Evolutionary conservation across 2,113 vertebrate species (phyloP).

Genomic region (Puffinus mauretanicus): DNA sequence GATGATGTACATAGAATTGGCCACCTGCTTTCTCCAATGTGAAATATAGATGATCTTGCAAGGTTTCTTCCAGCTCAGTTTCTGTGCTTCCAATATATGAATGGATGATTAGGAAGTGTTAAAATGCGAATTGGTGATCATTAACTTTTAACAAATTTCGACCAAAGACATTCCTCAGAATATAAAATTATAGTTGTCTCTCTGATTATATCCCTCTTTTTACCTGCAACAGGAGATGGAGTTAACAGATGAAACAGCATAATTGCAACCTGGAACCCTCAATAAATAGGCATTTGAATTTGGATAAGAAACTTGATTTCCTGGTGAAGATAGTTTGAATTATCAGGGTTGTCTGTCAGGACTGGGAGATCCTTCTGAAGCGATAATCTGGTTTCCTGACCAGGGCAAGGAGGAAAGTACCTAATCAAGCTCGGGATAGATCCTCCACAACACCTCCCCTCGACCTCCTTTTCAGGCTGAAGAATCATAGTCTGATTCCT

Average conservation of each 20-base stretch:
- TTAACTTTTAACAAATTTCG: neutral
- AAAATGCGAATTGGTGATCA: neutral
- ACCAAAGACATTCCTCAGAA: neutral
- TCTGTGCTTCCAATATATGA: neutral
- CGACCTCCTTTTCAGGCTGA: neutral
- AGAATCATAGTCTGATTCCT: neutral
- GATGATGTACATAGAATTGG: neutral
- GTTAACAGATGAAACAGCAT: neutral
- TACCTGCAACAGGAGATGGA: neutral
- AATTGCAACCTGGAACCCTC: neutral
- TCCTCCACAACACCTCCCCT: neutral
- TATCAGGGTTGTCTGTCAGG: neutral
- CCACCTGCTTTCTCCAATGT: neutral
- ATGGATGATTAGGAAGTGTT: neutral
- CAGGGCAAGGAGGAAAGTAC: neutral
- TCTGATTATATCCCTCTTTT: neutral
- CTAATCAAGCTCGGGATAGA: neutral
- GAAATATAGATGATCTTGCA: neutral
- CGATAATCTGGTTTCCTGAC: neutral
- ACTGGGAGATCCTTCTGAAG: neutral
- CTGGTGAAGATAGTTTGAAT: neutral
- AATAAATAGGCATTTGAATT: neutral
- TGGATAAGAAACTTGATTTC: neutral
- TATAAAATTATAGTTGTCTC: neutral
- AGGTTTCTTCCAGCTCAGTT: neutral